Conservation (phyloP, 2,113 vertebrate genomes). For the Ascaphus truei region DNA sequence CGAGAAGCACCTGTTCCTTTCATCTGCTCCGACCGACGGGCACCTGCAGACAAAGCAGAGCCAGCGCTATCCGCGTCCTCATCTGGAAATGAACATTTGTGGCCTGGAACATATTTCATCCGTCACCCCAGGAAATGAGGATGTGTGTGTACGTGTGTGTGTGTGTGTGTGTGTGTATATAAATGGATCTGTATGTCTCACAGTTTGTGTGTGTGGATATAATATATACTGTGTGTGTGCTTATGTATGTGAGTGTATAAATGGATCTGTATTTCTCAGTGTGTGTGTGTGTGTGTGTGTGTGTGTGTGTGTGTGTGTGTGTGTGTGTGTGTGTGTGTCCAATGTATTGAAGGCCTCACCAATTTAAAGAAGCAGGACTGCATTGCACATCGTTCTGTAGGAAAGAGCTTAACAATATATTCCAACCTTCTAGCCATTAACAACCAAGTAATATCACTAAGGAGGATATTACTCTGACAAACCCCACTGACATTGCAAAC, state of each 20-base stretch:
- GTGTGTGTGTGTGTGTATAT: not conserved
- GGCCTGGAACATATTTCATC: conserved; percentile 4
- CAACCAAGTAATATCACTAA: too few relatives aligned
- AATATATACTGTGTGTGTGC: too few relatives aligned
- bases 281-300: not conserved
- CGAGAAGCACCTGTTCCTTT: conserved; percentile 16
- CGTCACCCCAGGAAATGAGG: conserved; percentile 15
- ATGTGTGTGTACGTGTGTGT: not conserved
- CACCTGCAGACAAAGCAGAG: conserved; percentile 10
- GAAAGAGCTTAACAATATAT: too few relatives aligned
- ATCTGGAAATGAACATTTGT: conserved; percentile 26
- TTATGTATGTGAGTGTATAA: not conserved
- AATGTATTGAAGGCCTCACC: too few relatives aligned
- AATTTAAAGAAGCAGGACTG: too few relatives aligned
- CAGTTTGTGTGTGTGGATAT: not conserved
- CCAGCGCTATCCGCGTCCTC: not conserved
- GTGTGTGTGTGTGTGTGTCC: not conserved
- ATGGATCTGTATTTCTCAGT: not conserved
- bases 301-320: not conserved
- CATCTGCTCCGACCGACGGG: not conserved
- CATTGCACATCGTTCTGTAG: too few relatives aligned
- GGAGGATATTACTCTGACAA: too few relatives aligned
- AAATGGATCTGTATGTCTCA: not conserved
- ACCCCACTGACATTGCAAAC: too few relatives aligned
- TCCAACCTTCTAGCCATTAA: too few relatives aligned